Conservation (phyloP, 2,797 vertebrate genomes). For the Centroberyx gerrardi region DNA sequence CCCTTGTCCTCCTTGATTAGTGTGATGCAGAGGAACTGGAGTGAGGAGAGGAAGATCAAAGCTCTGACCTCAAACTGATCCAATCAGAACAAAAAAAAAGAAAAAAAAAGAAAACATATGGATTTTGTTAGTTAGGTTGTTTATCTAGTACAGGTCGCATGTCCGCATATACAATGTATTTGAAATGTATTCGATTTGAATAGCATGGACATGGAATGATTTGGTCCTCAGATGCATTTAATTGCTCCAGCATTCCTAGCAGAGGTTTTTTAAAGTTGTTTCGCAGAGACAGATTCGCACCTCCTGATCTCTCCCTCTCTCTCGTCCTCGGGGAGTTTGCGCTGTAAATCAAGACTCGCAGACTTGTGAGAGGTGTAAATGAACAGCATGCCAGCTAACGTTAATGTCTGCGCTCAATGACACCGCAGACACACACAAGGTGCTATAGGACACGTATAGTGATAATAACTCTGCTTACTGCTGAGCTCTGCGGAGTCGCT, state of each 20-base stretch:
- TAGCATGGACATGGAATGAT: slow-evolving; percentile 38
- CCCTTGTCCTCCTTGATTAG: slow-evolving; percentile 72
- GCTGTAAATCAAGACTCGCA: slow-evolving; percentile 76
- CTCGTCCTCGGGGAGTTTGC: slow-evolving; percentile 60
- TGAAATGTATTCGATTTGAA: slow-evolving; percentile 26
- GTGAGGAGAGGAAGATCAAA: slow-evolving; percentile 70
- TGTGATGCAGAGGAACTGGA: slow-evolving; percentile 59
- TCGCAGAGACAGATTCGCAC: slow-evolving; percentile 66
- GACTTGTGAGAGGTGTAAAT: slow-evolving; percentile 84
- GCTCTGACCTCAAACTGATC: slow-evolving; percentile 48
- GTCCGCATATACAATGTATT: slow-evolving; percentile 9
- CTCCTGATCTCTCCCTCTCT: slow-evolving; percentile 32
- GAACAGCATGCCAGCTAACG: slow-evolving; percentile 79
- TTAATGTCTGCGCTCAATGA: slow-evolving; percentile 67
- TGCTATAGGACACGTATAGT: slow-evolving; percentile 51
- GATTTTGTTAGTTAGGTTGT: slow-evolving; percentile 41
- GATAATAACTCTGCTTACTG: slow-evolving; percentile 70
- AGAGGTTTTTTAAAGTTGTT: slow-evolving; percentile 41
- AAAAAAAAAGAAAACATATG: slow-evolving; percentile 46
- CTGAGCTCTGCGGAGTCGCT: slow-evolving; percentile 11
- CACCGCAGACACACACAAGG: slow-evolving; percentile 57
- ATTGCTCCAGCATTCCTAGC: slow-evolving; percentile 49
- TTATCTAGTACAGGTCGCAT: slow-evolving; percentile 22
- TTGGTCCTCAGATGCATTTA: slow-evolving; percentile 50
- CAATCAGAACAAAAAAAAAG: slow-evolving; percentile 17